Evolutionary conservation across 1,140 invertebrate species (phyloP).

Genomic region (Drosophila lini): DNA sequence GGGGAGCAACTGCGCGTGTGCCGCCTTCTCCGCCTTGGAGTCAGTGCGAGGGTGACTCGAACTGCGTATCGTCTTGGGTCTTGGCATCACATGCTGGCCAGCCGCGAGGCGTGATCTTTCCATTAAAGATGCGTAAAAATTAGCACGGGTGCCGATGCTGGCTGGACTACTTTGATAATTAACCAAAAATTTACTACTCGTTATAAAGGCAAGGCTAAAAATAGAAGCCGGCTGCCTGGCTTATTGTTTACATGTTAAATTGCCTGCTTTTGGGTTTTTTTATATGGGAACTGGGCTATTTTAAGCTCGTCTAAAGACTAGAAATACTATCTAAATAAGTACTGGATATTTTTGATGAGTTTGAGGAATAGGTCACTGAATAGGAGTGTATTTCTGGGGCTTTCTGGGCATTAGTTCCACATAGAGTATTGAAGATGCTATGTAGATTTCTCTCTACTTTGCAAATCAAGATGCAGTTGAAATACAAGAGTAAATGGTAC

Average conservation of each 20-base stretch:
- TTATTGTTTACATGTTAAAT: conserved; percentile 31
- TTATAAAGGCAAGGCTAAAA: conserved; percentile 36
- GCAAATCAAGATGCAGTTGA: neutral
- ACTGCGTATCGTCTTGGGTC: conserved; percentile 13
- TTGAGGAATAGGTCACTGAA: neutral
- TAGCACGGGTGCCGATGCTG: conserved; percentile 26
- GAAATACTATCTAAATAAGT: neutral
- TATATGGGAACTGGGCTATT: conserved; percentile 10
- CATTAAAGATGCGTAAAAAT: conserved; percentile 51
- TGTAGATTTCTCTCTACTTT: no score
- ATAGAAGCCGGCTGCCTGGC: conserved; percentile 27
- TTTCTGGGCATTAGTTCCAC: no score
- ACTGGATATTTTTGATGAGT: neutral
- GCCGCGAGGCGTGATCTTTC: conserved; percentile 34
- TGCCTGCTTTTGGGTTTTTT: conserved; percentile 7
- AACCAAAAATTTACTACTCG: conserved; percentile 43
- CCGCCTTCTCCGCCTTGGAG: neutral
- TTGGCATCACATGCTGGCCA: conserved; percentile 42
- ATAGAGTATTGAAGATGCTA: neutral
- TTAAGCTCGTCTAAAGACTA: neutral
- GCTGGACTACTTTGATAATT: conserved; percentile 49
- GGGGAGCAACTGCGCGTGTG: conserved; percentile 30
- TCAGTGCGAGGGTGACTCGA: conserved; percentile 26
- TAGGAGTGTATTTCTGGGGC: neutral
- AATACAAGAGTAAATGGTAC: neutral